Evolutionary conservation across 2,888 invertebrate genomes (phyloP).

Genomic region (Phragmatobia fuliginosa): DNA sequence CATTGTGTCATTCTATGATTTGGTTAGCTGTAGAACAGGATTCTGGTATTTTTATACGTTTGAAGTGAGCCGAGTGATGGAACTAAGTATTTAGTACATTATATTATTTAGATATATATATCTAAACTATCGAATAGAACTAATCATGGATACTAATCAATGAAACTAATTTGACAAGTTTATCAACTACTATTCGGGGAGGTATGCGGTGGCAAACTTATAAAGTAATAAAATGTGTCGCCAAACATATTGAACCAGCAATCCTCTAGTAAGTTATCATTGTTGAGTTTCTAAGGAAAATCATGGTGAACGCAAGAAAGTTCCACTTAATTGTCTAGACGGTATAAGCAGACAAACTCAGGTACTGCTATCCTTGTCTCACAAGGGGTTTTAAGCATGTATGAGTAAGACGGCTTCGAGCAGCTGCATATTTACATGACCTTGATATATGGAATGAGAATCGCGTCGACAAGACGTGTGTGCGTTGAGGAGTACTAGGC

Average conservation of each 20-base stretch:
- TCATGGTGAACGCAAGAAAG: slow-evolving; percentile 73
- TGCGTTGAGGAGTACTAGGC: slow-evolving; percentile 77
- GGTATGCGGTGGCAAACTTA: not conserved
- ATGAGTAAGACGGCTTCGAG: slow-evolving; percentile 61
- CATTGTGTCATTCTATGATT: not conserved
- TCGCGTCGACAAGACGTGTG: slow-evolving; percentile 72
- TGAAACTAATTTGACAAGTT: not conserved
- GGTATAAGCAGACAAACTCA: slow-evolving; percentile 49
- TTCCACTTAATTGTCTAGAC: slow-evolving; percentile 71
- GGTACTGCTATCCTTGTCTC: slow-evolving; percentile 60
- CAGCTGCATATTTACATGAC: slow-evolving; percentile 73
- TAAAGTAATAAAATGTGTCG: slow-evolving; percentile 19
- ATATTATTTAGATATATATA: not conserved
- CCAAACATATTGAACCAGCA: slow-evolving; percentile 18
- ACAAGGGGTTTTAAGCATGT: slow-evolving; percentile 44
- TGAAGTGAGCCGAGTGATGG: not conserved
- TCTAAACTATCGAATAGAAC: not conserved
- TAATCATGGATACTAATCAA: not conserved
- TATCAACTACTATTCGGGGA: not conserved
- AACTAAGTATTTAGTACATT: not conserved
- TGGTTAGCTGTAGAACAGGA: not conserved
- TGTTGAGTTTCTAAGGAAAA: slow-evolving; percentile 60
- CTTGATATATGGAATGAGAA: slow-evolving; percentile 79
- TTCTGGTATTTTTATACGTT: not conserved
- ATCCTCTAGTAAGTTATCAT: slow-evolving; percentile 42